A percentile compares a stretch with the other conserved stretches of the same genome.
phyloP scores from a whole-genome alignment of 2,888 invertebrate genomes.

The Nephrocerus scutellatus region DNA sequence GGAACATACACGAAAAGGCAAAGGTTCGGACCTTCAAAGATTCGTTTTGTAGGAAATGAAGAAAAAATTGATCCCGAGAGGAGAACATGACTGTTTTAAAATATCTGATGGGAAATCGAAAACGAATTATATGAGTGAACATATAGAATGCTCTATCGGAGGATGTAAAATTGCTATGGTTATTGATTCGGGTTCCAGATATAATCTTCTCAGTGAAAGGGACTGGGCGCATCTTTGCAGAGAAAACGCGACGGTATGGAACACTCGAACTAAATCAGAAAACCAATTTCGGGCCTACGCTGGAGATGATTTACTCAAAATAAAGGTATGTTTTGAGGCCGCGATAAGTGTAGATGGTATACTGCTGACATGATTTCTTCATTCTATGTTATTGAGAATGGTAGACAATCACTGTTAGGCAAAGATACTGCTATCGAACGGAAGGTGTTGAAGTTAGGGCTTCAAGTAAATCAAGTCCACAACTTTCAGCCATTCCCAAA shows the following conservation, averaged over 20 bases:
- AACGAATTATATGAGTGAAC: constrained; percentile 1
- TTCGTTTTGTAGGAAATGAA: too few relatives aligned
- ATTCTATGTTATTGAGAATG: constrained; percentile 17
- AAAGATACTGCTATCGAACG: constrained; percentile 12
- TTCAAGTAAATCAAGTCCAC: constrained; percentile 12
- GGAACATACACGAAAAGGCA: too few relatives aligned
- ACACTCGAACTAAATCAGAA: constrained; percentile 4
- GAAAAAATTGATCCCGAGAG: too few relatives aligned
- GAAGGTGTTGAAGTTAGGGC: constrained; percentile 14
- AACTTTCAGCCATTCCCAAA: constrained; percentile 18
- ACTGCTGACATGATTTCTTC: constrained; percentile 17
- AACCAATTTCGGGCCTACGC: constrained; percentile 13
- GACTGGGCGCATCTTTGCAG: constrained; percentile 4
- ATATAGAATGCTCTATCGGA: constrained; percentile 7
- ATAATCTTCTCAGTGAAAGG: constrained; percentile 9
- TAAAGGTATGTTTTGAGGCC: constrained; percentile 5
- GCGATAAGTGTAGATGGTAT: too few relatives aligned
- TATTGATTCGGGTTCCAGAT: constrained; percentile 9
- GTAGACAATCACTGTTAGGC: constrained; percentile 14
- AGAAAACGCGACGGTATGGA: constrained; percentile 7
- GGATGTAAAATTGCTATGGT: constrained; percentile 4
- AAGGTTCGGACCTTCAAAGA: too few relatives aligned
- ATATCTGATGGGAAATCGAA: constrained; percentile 1
- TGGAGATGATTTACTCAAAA: constrained; percentile 6
- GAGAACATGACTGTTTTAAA: too few relatives aligned